These are phyloP conservation scores for Luehdorfia chinensis DNA, from an alignment of 1,140 invertebrate species.

Conservation along the genomic window DNA sequence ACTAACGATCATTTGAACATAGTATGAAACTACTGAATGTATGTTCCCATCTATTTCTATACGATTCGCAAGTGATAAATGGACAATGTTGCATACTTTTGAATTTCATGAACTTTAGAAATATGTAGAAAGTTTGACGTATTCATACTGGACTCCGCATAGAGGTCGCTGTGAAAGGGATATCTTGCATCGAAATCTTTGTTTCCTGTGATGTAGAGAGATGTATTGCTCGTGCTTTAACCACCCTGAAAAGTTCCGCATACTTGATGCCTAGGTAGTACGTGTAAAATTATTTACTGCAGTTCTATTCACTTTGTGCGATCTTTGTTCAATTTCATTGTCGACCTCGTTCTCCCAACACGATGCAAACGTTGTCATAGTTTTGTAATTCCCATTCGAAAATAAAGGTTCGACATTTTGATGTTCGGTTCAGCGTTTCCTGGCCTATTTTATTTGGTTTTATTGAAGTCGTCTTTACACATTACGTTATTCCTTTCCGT, in stretches of 20 bases:
- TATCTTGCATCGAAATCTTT: background rate
- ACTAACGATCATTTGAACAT: no score
- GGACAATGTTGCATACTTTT: no score
- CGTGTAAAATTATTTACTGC: slow-evolving; percentile 5
- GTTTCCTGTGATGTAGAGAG: background rate
- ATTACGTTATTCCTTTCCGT: no score
- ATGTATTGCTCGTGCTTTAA: background rate
- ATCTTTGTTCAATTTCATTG: background rate
- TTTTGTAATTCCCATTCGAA: slow-evolving; percentile 1
- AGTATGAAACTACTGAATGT: no score
- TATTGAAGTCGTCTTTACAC: no score
- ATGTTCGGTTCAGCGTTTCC: background rate
- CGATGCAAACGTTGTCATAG: background rate
- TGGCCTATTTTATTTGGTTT: background rate
- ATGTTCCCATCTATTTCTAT: no score
- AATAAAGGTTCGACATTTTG: background rate
- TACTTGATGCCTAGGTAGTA: background rate
- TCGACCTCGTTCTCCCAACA: slow-evolving; percentile 7
- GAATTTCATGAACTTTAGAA: no score
- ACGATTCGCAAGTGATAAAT: no score
- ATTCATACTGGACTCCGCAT: background rate
- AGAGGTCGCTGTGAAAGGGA: no score
- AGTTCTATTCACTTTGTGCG: slow-evolving; percentile 4
- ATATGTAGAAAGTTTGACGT: no score
- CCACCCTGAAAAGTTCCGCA: background rate